Base-by-base conservation (phyloP, 1,140 invertebrate species). In the Ptiloglossa arizonensis region DNA sequence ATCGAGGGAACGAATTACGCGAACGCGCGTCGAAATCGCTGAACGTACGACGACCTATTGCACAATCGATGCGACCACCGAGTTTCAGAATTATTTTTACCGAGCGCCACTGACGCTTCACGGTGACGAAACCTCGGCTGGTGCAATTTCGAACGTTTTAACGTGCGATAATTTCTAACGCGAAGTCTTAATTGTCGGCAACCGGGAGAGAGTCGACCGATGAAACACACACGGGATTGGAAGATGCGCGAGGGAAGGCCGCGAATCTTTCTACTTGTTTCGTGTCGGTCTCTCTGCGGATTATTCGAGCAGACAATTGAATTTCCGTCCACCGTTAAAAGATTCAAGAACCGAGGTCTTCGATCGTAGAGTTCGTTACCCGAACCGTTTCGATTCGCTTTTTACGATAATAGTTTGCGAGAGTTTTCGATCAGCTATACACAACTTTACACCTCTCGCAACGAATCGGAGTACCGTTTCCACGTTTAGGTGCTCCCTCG, bases 1-100 rank as follows among this genome's bases (percentile, higher is more conserved):
- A n/a, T 27, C 48, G 29, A 19, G 38, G 44, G 41, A 15, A 32
- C 56, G 50, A 68, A 83, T 82, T 82, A 79, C 80, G 80, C 74
- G 79, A 83, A 82, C 68, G 27, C 17, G 32, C 13, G 44, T 72
- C 66, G 62, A 68, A 67, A 59, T 15, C 56, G 46, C 60, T 78
- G 50, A 71, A 48, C 56, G 17, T 19, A 29, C 22, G 24, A 3
- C 62, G 52, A 63, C 66, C 9, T 29, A 38, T 81, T 78, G 29
- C 63, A 69, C 63, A 82, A 83, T 72, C 80, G 19, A 5, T 5
- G 27, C 22, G 56, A 27, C 11, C 48, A 50, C 38, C 0, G 52
- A 29, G 44, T 63, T 68, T 17, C 44, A 78, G 35, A 56, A 69
- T 69, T 54, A 82, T 73, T 82, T 82, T 66, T 71, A 73, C 17